These are phyloP conservation scores for Bucorvus abyssinicus DNA, from an alignment of 2,797 vertebrate genomes.

Conservation along the genomic window DNA sequence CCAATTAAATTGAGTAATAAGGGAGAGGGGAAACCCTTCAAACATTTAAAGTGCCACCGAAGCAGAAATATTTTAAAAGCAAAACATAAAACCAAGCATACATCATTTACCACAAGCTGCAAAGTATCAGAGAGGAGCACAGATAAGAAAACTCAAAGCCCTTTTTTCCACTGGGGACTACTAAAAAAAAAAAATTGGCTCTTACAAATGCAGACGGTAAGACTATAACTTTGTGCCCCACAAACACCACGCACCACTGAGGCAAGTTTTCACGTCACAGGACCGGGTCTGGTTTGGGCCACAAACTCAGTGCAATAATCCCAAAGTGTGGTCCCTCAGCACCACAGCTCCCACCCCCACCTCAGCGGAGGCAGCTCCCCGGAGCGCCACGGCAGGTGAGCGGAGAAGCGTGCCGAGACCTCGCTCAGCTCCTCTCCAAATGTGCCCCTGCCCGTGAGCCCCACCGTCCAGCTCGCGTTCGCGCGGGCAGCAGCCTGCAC, in stretches of 20 bases:
- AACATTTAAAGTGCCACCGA: conserved; percentile 11
- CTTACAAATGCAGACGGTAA: accelerated
- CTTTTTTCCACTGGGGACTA: background rate
- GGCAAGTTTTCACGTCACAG: background rate
- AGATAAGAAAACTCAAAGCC: background rate
- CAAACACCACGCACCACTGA: accelerated
- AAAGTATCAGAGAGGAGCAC: background rate
- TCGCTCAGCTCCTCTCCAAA: background rate
- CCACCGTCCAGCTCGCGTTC: background rate
- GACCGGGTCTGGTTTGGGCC: background rate
- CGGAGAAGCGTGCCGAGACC: background rate
- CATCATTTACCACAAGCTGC: background rate
- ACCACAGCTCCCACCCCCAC: background rate
- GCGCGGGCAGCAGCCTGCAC: background rate
- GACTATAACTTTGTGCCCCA: background rate
- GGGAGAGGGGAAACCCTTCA: background rate
- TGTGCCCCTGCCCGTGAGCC: background rate
- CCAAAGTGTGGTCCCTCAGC: background rate
- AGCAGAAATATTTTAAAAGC: background rate
- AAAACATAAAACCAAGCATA: background rate
- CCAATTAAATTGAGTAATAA: conserved; percentile 53
- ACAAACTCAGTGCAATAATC: background rate
- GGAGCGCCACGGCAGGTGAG: accelerated
- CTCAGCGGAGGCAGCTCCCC: background rate
- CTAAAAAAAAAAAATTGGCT: background rate